phyloP scores from a whole-genome alignment of 2,797 vertebrate species.

The Garrulus glandarius region DNA sequence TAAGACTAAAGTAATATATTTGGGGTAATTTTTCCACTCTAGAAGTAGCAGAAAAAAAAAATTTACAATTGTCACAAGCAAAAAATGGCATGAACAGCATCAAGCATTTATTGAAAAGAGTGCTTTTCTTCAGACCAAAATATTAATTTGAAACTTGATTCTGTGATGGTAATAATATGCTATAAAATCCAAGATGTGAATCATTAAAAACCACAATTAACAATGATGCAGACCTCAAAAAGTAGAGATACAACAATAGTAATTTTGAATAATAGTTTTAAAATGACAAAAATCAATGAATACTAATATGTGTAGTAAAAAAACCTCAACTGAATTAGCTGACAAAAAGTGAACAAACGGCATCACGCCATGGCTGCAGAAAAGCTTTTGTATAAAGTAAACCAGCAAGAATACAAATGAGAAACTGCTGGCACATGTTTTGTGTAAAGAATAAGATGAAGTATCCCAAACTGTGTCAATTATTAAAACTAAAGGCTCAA shows the following conservation, averaged over 20 bases:
- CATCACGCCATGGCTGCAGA: neutral
- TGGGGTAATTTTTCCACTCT: neutral
- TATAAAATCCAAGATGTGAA: constrained; percentile 27
- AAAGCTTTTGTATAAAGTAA: constrained; percentile 50
- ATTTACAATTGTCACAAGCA: neutral
- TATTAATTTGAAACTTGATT: constrained; percentile 56
- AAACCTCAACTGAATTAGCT: constrained; percentile 43
- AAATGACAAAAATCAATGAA: constrained; percentile 62
- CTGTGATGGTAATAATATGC: constrained; percentile 38
- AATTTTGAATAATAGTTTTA: constrained; percentile 59
- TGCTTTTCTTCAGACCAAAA: constrained; percentile 38
- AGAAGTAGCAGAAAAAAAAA: neutral
- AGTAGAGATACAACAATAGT: constrained; percentile 13
- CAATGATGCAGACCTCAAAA: constrained; percentile 24
- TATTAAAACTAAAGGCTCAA: constrained; percentile 50
- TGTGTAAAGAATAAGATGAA: constrained; percentile 40
- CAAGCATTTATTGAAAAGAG: neutral
- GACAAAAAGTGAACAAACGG: constrained; percentile 49
- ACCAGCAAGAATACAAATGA: constrained; percentile 53
- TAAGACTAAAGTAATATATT: neutral
- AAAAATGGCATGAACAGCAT: neutral
- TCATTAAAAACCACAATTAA: constrained; percentile 57
- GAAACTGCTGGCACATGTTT: constrained; percentile 30
- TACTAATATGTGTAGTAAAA: constrained; percentile 49
- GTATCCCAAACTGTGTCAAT: constrained; percentile 45